Conservation (phyloP, 2,888 invertebrate species). For the Agonopterix arenella region DNA sequence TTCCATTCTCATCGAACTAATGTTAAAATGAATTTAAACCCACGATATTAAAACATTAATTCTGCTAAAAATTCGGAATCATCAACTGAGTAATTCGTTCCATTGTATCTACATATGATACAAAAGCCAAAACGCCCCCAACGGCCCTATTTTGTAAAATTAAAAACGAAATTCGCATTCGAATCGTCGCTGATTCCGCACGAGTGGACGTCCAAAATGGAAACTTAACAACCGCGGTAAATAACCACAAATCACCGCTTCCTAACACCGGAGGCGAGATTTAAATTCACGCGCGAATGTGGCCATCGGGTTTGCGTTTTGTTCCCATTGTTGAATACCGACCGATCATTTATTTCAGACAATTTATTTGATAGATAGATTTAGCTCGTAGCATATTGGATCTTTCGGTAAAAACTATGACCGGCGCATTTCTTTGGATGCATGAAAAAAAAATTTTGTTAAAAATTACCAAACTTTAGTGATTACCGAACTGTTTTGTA, state of each 20-base stretch:
- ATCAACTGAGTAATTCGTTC: slow-evolving; percentile 23
- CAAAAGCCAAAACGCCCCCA: slow-evolving; percentile 8
- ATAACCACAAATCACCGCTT: slow-evolving; percentile 74
- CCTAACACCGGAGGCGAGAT: slow-evolving; percentile 70
- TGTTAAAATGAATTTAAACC: too few species aligned
- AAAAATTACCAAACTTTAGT: too few species aligned
- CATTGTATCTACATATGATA: slow-evolving; percentile 6
- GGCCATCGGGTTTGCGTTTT: slow-evolving; percentile 31
- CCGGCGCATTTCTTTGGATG: too few species aligned
- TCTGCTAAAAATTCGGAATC: slow-evolving; percentile 19
- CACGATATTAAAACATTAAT: slow-evolving; percentile 14
- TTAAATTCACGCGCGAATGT: slow-evolving; percentile 68
- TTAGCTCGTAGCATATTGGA: slow-evolving; percentile 11
- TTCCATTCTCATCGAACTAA: too few species aligned
- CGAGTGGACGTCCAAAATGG: slow-evolving; percentile 62
- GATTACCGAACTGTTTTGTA: too few species aligned
- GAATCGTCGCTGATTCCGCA: slow-evolving; percentile 64
- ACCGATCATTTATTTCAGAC: not conserved
- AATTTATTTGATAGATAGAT: slow-evolving; percentile 1
- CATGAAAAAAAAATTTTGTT: too few species aligned
- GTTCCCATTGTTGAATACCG: slow-evolving; percentile 29
- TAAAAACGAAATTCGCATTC: slow-evolving; percentile 66
- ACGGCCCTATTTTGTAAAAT: slow-evolving; percentile 57
- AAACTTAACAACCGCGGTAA: slow-evolving; percentile 72
- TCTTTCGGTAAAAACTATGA: too few species aligned